Evolutionary conservation across 2,888 invertebrate genomes (phyloP).

Genomic region (Cheilosia soror): DNA sequence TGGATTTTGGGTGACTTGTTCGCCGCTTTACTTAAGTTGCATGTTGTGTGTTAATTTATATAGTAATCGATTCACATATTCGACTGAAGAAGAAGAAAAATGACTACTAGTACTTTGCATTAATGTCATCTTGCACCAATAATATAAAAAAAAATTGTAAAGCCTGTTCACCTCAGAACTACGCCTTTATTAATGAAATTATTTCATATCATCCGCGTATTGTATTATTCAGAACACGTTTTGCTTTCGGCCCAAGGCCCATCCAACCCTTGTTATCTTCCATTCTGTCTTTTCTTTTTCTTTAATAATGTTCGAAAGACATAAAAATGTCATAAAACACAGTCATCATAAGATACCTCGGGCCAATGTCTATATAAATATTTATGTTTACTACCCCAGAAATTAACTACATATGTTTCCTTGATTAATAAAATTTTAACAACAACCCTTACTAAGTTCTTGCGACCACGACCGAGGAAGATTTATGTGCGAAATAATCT

Average conservation of each 20-base stretch:
- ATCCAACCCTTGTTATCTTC: neutral
- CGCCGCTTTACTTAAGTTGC: no score
- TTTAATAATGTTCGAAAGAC: neutral
- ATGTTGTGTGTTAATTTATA: no score
- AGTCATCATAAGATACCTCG: slow-evolving; percentile 1
- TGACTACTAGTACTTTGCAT: no score
- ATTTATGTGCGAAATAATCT: slow-evolving; percentile 13
- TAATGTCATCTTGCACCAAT: no score
- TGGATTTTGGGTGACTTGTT: no score
- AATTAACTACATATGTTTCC: slow-evolving; percentile 19
- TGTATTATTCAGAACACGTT: neutral
- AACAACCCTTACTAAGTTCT: slow-evolving; percentile 8
- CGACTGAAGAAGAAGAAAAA: no score
- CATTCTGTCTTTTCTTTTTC: neutral
- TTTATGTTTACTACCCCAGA: neutral
- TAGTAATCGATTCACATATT: no score
- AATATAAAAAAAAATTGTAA: no score
- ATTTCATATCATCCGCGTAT: neutral
- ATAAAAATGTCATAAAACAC: slow-evolving; percentile 1
- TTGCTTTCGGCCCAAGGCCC: no score
- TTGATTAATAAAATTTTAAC: slow-evolving; percentile 16
- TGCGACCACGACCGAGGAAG: neutral
- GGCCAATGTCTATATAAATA: neutral
- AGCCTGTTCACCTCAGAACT: no score
- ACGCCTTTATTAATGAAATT: neutral